phyloP scores from a whole-genome alignment of 1,140 invertebrate genomes.

The Helicorthomorpha holstii region DNA sequence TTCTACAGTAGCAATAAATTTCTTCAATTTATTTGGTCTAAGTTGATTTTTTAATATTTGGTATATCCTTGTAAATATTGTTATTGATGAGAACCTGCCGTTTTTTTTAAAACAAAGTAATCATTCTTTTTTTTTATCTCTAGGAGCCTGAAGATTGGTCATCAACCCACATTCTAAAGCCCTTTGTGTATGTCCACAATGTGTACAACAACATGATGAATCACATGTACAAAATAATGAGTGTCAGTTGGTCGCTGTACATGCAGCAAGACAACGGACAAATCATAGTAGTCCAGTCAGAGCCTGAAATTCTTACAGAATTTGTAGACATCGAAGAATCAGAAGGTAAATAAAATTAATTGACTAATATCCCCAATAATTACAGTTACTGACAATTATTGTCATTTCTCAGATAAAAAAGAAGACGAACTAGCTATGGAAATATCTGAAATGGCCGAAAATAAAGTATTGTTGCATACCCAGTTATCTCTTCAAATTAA shows the following conservation, averaged over 20 bases:
- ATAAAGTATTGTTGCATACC: neutral
- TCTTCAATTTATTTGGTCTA: too few species aligned
- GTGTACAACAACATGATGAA: conserved; percentile 23
- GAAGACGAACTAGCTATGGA: neutral
- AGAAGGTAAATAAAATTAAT: neutral
- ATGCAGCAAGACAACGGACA: conserved; percentile 20
- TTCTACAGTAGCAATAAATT: too few species aligned
- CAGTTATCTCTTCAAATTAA: neutral
- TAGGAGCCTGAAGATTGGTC: conserved; percentile 13
- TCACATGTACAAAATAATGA: conserved; percentile 19
- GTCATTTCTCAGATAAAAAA: neutral
- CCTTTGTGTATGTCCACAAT: conserved; percentile 23
- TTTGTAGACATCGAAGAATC: conserved; percentile 1
- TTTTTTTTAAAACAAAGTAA: neutral
- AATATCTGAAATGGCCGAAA: neutral
- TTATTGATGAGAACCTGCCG: neutral
- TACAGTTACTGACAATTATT: neutral
- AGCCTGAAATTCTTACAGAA: conserved; percentile 16
- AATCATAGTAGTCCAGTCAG: conserved; percentile 21
- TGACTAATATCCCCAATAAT: too few species aligned
- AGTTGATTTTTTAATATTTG: too few species aligned
- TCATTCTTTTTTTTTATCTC: conserved; percentile 6
- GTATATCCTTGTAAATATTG: too few species aligned
- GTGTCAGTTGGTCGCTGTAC: conserved; percentile 23
- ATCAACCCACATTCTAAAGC: conserved; percentile 19